Evolutionary conservation across 30 jellyfish, hydroid and myxozoan species (phyloP).

Genomic region (Aurelia sp.): DNA sequence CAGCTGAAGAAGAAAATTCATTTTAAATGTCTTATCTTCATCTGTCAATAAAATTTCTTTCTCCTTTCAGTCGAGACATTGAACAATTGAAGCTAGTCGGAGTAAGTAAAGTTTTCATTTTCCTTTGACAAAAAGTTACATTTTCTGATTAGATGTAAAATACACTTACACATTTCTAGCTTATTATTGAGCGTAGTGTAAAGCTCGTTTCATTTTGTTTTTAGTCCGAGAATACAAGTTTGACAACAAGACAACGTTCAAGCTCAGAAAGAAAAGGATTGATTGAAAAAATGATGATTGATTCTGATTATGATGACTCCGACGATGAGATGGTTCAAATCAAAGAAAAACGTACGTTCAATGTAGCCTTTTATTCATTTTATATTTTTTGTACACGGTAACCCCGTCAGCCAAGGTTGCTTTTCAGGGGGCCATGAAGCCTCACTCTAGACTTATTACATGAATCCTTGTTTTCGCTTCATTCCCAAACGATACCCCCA

Average conservation of each 20-base stretch:
- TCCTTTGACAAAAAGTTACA: too few relatives aligned
- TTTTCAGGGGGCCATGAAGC: too few relatives aligned
- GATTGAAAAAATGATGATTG: slow-evolving; percentile 28
- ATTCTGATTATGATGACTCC: slow-evolving; percentile 2
- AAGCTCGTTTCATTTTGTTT: not conserved
- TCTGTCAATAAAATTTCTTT: not conserved
- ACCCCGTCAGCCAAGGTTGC: too few relatives aligned
- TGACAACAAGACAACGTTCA: slow-evolving; percentile 41
- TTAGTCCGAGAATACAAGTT: slow-evolving; percentile 22
- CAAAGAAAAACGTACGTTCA: too few relatives aligned
- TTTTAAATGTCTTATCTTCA: not conserved
- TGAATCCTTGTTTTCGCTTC: too few relatives aligned
- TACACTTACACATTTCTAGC: not conserved
- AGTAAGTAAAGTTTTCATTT: slow-evolving; percentile 1
- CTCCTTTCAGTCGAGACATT: slow-evolving; percentile 21
- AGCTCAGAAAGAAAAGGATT: slow-evolving; percentile 21
- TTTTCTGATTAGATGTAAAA: too few relatives aligned
- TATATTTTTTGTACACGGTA: too few relatives aligned
- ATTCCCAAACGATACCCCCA: too few relatives aligned
- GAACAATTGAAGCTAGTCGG: slow-evolving; percentile 40
- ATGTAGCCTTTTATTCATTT: too few relatives aligned
- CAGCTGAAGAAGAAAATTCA: too few relatives aligned
- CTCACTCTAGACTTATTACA: too few relatives aligned
- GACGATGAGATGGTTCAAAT: too few relatives aligned
- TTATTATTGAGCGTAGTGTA: not conserved